These are phyloP conservation scores for Palythoa grandiflora DNA, from an alignment of 92 coral and sea anemone genomes.

Conservation along the genomic window DNA sequence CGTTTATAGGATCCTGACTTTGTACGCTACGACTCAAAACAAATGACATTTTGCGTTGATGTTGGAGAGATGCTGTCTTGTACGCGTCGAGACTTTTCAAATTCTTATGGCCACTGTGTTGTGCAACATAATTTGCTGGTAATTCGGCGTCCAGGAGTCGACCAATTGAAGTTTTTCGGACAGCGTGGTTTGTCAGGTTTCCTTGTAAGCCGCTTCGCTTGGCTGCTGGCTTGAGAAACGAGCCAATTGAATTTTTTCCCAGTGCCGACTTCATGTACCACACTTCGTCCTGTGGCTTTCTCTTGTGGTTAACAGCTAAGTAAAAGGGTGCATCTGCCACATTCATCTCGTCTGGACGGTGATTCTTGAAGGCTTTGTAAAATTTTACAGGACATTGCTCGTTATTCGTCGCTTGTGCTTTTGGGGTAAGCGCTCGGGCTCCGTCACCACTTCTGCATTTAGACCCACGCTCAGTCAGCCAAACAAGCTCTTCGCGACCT, in stretches of 20 bases:
- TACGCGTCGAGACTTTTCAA: slow-evolving; percentile 58
- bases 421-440: too few species aligned
- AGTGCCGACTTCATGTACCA: slow-evolving; percentile 68
- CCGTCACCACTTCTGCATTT: slow-evolving; percentile 35
- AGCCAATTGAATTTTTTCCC: slow-evolving; percentile 67
- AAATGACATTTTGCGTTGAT: slow-evolving; percentile 61
- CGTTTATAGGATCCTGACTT: slow-evolving; percentile 5
- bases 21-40: slow-evolving; percentile 49
- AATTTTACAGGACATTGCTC: too few species aligned
- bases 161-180: slow-evolving; percentile 47
- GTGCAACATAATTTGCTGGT: slow-evolving; percentile 62
- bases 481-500: slow-evolving; percentile 15
- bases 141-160: slow-evolving; percentile 51
- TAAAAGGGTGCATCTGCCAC: too few species aligned
- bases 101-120: slow-evolving; percentile 64
- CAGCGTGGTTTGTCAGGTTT: slow-evolving; percentile 63
- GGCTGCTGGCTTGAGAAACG: slow-evolving; percentile 55
- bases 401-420: too few species aligned
- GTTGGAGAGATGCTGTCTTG: slow-evolving; percentile 53
- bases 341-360: too few species aligned
- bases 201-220: slow-evolving; percentile 62
- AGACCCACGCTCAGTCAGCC: slow-evolving; percentile 53
- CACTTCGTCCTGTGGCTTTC: not conserved
- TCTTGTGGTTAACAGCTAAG: too few species aligned
- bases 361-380: too few species aligned